phyloP scores from a whole-genome alignment of 1,140 invertebrate genomes.

The Pararge aegeria region DNA sequence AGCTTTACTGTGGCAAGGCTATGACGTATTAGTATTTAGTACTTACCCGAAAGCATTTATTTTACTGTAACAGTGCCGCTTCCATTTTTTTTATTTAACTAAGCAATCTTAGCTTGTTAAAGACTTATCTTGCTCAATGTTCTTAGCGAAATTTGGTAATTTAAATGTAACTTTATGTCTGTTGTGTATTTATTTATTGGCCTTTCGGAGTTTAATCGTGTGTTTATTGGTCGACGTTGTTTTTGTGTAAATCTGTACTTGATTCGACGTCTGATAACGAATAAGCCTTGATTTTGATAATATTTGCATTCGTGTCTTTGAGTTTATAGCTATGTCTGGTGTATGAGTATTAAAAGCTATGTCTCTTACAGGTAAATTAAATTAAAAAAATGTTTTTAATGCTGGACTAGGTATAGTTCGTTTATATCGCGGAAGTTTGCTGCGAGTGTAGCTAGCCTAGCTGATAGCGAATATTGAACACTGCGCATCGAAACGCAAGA shows the following conservation, averaged over 20 bases:
- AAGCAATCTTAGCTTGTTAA: constrained; percentile 42
- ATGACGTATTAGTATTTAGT: constrained; percentile 38
- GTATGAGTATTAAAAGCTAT: no score
- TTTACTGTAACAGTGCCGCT: constrained; percentile 34
- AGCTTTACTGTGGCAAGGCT: constrained; percentile 48
- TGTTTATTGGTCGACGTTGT: constrained; percentile 15
- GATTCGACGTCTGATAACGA: no score
- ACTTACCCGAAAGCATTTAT: constrained; percentile 38
- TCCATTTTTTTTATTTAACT: constrained; percentile 27
- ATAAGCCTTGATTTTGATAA: no score
- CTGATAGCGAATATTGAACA: no score
- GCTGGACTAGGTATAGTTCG: no score
- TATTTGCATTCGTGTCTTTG: background rate
- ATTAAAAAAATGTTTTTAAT: no score
- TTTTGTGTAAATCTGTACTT: constrained; percentile 22
- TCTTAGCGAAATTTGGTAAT: constrained; percentile 25
- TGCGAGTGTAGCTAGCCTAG: no score
- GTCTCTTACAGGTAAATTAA: no score
- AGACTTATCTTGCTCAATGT: constrained; percentile 61
- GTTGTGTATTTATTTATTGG: constrained; percentile 35
- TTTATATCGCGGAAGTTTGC: no score
- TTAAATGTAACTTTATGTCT: constrained; percentile 16
- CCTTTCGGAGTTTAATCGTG: constrained; percentile 38
- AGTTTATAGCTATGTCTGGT: no score
- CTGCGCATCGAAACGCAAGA: no score